A percentile compares a stretch with the other conserved stretches of the same genome.
These are phyloP conservation scores for Ceratina australensis DNA, from an alignment of 1,140 invertebrate species.

Conservation along the genomic window DNA sequence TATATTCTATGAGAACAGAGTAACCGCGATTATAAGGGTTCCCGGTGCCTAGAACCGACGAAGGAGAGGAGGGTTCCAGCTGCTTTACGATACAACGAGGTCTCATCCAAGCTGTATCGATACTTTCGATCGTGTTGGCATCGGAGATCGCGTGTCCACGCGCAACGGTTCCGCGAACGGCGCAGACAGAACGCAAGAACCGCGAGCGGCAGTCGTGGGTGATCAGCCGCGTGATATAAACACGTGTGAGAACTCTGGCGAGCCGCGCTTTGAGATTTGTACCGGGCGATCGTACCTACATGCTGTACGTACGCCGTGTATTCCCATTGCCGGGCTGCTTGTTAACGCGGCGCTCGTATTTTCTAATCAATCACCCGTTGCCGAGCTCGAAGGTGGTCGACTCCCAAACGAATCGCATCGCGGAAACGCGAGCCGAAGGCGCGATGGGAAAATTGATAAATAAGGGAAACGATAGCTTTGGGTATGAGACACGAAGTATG, in stretches of 20 bases:
- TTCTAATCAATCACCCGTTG: constrained; percentile 15
- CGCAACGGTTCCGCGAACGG: constrained; percentile 51
- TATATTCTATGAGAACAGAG: constrained; percentile 50
- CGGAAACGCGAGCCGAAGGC: neutral
- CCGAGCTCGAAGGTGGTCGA: neutral
- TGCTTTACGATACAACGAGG: constrained; percentile 5
- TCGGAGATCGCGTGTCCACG: constrained; percentile 55
- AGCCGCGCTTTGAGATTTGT: constrained; percentile 34
- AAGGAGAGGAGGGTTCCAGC: constrained; percentile 30
- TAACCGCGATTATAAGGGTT: neutral
- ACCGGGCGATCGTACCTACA: neutral
- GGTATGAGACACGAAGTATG: neutral
- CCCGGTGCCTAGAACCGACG: constrained; percentile 44
- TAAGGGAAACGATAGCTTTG: neutral
- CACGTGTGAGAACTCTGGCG: constrained; percentile 29
- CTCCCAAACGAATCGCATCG: neutral
- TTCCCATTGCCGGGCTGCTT: constrained; percentile 9
- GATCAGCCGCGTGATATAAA: constrained; percentile 26
- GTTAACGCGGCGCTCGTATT: constrained; percentile 3
- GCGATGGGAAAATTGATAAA: constrained; percentile 5
- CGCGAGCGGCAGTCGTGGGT: constrained; percentile 27
- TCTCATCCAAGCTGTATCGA: constrained; percentile 31
- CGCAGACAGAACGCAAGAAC: constrained; percentile 12
- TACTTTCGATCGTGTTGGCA: constrained; percentile 57
- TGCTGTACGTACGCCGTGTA: neutral